Evolutionary conservation across 2,888 invertebrate genomes (phyloP).

Genomic region (Cotesia congregata): DNA sequence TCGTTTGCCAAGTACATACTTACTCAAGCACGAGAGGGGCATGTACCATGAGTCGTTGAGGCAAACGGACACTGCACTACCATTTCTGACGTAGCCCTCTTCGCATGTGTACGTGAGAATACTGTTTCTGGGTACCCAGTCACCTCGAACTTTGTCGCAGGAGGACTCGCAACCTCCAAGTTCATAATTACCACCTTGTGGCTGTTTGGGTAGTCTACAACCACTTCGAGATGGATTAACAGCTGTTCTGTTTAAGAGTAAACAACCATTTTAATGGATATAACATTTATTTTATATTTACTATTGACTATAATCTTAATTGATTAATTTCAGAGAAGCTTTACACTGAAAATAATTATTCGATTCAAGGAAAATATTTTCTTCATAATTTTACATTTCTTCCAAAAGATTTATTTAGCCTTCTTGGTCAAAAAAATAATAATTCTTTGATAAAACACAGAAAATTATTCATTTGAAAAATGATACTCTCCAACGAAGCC

Average conservation of each 20-base stretch:
- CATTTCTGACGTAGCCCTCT: slow-evolving; percentile 54
- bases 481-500: too few species aligned
- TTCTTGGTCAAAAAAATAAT: too few species aligned
- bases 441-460: too few species aligned
- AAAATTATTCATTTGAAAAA: too few species aligned
- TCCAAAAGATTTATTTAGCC: too few species aligned
- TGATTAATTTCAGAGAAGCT: too few species aligned
- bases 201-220: slow-evolving; percentile 52
- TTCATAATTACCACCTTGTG: slow-evolving; percentile 51
- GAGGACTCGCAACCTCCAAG: slow-evolving; percentile 50
- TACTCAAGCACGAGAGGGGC: slow-evolving; percentile 52
- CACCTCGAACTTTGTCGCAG: slow-evolving; percentile 53
- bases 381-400: too few species aligned
- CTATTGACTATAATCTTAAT: not conserved
- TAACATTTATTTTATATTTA: not conserved
- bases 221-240: slow-evolving; percentile 33
- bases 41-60: slow-evolving; percentile 52
- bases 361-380: too few species aligned
- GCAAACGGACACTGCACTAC: slow-evolving; percentile 52
- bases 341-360: too few species aligned
- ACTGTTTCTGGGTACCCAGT: slow-evolving; percentile 51
- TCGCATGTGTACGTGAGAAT: slow-evolving; percentile 57
- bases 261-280: not conserved
- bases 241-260: slow-evolving; percentile 20
- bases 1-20: slow-evolving; percentile 40